Conservation (phyloP, 92 coral and sea anemone genomes). For the Meandrina meandrites region DNA sequence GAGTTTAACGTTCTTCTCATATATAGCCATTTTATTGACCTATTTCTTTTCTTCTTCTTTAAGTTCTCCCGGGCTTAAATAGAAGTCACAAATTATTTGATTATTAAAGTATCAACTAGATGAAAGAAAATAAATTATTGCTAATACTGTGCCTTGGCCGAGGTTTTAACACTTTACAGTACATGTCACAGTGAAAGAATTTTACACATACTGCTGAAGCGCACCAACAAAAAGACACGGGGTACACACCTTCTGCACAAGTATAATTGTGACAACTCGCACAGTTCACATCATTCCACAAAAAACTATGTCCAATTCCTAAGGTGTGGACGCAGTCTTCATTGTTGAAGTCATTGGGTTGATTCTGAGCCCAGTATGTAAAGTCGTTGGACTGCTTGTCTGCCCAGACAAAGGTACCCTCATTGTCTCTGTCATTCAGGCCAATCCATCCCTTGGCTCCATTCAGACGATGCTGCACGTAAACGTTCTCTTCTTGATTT, state of each 20-base stretch:
- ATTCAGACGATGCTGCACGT: constrained; percentile 42
- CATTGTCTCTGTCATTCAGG: constrained; percentile 32
- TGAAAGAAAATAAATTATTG: no score
- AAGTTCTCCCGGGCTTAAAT: no score
- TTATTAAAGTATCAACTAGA: no score
- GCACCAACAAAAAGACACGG: no score
- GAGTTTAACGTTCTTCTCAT: no score
- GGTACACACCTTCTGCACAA: constrained; percentile 57
- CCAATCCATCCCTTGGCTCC: constrained; percentile 66
- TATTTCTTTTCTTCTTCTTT: no score
- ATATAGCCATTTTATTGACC: no score
- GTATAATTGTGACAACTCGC: constrained; percentile 62
- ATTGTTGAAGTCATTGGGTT: constrained; percentile 49
- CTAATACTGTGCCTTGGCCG: no score
- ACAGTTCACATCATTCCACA: constrained; percentile 66
- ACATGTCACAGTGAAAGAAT: no score
- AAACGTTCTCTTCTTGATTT: constrained; percentile 50
- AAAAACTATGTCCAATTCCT: constrained; percentile 37
- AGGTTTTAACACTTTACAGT: no score
- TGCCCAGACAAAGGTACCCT: constrained; percentile 57
- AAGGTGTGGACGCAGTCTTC: constrained; percentile 69
- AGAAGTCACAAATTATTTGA: no score
- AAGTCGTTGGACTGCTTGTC: constrained; percentile 17
- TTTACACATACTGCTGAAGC: no score
- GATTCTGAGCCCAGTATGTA: constrained; percentile 59